A percentile compares a stretch with the other conserved stretches of the same genome.
phyloP scores from a whole-genome alignment of 2,888 invertebrate species.

The Sminthurinus aureus region DNA sequence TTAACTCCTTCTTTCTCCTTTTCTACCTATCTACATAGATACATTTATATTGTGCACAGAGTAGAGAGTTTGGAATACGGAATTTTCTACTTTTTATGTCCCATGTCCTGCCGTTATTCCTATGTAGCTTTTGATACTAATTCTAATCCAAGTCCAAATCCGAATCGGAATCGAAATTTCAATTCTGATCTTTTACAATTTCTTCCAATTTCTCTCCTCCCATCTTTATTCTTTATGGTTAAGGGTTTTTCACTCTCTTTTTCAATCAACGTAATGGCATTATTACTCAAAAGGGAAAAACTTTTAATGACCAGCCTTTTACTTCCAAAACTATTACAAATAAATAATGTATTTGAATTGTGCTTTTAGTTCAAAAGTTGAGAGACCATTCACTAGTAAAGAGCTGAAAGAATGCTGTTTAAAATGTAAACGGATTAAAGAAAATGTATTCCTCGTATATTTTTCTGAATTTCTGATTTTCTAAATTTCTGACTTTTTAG shows the following conservation, averaged over 20 bases:
- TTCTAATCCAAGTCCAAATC: neutral
- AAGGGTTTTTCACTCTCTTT: neutral
- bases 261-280: neutral
- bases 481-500: too few relatives aligned
- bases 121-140: neutral
- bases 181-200: neutral
- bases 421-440: too few relatives aligned
- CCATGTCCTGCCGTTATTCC: neutral
- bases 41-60: neutral
- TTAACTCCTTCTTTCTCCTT: neutral
- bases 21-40: neutral
- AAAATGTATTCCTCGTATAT: too few relatives aligned
- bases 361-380: too few relatives aligned
- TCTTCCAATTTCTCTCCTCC: neutral
- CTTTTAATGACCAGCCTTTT: too few relatives aligned
- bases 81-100: neutral
- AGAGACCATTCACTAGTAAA: too few relatives aligned
- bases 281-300: neutral
- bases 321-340: too few relatives aligned
- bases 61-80: neutral
- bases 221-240: neutral
- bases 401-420: too few relatives aligned
- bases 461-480: too few relatives aligned
- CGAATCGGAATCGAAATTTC: neutral
- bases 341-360: too few relatives aligned